Evolutionary conservation across 1,140 invertebrate genomes (phyloP).

Genomic region (Pectinophora gossypiella): DNA sequence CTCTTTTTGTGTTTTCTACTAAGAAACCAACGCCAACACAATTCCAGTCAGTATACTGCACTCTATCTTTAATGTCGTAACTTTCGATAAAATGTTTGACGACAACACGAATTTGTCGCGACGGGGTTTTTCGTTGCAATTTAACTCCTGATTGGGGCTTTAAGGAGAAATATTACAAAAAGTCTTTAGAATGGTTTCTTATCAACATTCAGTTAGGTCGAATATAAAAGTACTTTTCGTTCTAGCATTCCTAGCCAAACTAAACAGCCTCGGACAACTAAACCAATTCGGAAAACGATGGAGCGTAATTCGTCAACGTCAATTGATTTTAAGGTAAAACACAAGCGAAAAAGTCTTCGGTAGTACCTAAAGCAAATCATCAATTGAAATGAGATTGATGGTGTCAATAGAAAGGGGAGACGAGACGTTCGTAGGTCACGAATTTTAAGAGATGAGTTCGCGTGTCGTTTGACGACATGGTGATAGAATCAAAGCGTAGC

Average conservation of each 20-base stretch:
- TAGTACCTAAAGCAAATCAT: constrained; percentile 19
- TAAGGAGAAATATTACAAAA: too few species aligned
- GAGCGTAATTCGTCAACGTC: constrained; percentile 24
- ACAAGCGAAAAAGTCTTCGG: constrained; percentile 15
- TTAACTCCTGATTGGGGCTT: too few species aligned
- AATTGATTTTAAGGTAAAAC: constrained; percentile 15
- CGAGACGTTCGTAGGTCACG: too few species aligned
- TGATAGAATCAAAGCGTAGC: not conserved
- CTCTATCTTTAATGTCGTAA: not conserved
- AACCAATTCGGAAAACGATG: constrained; percentile 10
- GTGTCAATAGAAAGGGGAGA: constrained; percentile 15
- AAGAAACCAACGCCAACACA: not conserved
- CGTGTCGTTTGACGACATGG: not conserved
- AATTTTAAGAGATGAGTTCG: not conserved
- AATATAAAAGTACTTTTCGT: not conserved
- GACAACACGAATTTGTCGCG: too few species aligned
- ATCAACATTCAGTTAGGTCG: too few species aligned
- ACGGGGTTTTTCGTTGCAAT: too few species aligned
- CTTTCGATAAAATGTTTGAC: too few species aligned
- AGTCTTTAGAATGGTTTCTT: too few species aligned
- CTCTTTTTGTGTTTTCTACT: too few species aligned
- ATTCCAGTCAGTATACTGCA: not conserved
- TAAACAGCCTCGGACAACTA: not conserved
- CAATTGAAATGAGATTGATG: constrained; percentile 28
- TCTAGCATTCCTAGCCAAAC: not conserved